Conservation (phyloP, 2,888 invertebrate species). For the Agrotis exclamationis region DNA sequence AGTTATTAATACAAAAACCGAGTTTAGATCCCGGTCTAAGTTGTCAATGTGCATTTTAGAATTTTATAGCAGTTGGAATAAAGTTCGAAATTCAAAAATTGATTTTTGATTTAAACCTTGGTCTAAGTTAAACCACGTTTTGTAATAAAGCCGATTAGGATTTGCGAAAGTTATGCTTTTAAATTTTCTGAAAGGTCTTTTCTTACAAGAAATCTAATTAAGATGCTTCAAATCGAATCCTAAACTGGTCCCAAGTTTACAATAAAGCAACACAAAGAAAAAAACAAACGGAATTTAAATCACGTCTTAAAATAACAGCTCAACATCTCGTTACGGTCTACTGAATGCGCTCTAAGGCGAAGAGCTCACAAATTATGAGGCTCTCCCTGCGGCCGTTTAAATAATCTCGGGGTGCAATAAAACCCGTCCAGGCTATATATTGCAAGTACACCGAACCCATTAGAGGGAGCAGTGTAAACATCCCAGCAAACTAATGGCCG, state of each 20-base stretch:
- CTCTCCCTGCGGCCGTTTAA: slow-evolving; percentile 77
- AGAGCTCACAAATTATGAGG: slow-evolving; percentile 77
- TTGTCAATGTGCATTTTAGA: too few relatives aligned
- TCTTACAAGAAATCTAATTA: neutral
- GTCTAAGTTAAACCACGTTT: too few relatives aligned
- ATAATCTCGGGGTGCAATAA: slow-evolving; percentile 84
- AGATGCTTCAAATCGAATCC: slow-evolving; percentile 4
- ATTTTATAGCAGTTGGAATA: too few relatives aligned
- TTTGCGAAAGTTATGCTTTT: slow-evolving; percentile 7
- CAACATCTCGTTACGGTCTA: slow-evolving; percentile 70
- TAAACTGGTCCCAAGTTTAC: slow-evolving; percentile 17
- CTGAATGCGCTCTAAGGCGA: slow-evolving; percentile 69
- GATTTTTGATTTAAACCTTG: too few relatives aligned
- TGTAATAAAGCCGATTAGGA: too few relatives aligned
- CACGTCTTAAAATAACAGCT: slow-evolving; percentile 69
- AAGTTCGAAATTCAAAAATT: too few relatives aligned
- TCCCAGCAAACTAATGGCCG: slow-evolving; percentile 73
- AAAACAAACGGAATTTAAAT: slow-evolving; percentile 60
- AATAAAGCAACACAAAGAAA: slow-evolving; percentile 40
- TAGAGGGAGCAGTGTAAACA: slow-evolving; percentile 77
- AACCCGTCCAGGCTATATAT: slow-evolving; percentile 78
- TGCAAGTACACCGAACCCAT: slow-evolving; percentile 76
- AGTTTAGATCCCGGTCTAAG: too few relatives aligned
- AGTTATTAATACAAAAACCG: too few relatives aligned
- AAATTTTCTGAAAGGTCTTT: neutral